Conservation (phyloP, 2,797 vertebrate genomes). For the Ataeniobius toweri region DNA sequence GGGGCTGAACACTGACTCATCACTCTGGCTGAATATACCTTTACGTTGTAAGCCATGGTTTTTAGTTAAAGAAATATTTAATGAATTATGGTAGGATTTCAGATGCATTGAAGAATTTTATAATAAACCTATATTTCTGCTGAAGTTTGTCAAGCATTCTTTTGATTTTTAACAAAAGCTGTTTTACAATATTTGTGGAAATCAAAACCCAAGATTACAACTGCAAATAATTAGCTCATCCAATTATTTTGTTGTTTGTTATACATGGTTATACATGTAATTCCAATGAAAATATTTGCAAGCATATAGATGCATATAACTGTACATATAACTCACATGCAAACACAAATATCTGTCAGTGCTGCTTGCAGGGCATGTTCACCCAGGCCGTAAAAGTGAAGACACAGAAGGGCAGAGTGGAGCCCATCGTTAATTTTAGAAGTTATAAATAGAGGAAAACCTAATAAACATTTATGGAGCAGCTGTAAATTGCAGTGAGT, state of each 20-base stretch:
- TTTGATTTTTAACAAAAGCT: not conserved
- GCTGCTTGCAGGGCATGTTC: slow-evolving; percentile 61
- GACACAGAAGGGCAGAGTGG: slow-evolving; percentile 69
- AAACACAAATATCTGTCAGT: slow-evolving; percentile 61
- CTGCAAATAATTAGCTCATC: not conserved
- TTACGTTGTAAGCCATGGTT: not conserved
- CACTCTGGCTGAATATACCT: not conserved
- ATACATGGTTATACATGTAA: slow-evolving; percentile 18
- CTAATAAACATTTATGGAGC: slow-evolving; percentile 85
- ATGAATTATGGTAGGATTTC: not conserved
- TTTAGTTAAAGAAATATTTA: not conserved
- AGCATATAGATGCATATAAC: slow-evolving; percentile 34
- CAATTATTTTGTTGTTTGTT: not conserved
- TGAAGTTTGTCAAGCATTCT: not conserved
- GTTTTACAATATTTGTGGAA: not conserved
- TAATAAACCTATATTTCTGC: not conserved
- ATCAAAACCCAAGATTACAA: not conserved
- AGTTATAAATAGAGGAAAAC: slow-evolving; percentile 84
- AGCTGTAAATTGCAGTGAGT: slow-evolving; percentile 80
- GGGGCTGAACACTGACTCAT: not conserved
- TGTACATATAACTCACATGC: slow-evolving; percentile 27
- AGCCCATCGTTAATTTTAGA: slow-evolving; percentile 76
- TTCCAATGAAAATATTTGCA: slow-evolving; percentile 47
- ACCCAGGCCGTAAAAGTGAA: slow-evolving; percentile 73
- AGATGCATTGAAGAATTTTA: not conserved